Evolutionary conservation across 2,113 vertebrate species (phyloP).

Genomic region (Melanostigma gelatinosum): DNA sequence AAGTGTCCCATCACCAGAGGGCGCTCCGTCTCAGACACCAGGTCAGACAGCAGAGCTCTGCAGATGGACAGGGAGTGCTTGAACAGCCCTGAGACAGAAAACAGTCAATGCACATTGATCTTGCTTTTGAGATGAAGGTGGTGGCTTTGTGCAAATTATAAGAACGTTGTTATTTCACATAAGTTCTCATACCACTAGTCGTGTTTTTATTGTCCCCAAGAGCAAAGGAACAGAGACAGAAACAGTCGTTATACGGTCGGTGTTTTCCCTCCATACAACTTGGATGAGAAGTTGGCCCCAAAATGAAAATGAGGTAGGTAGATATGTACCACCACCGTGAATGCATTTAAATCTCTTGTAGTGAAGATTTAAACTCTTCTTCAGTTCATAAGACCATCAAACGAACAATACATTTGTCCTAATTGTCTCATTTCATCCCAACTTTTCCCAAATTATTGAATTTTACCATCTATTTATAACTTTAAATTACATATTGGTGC

Average conservation of each 20-base stretch:
- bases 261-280: not conserved
- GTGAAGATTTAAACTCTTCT: not conserved
- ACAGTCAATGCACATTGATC: not conserved
- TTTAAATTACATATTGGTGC: not conserved
- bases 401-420: not conserved
- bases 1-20: conserved; percentile 93
- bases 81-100: conserved; percentile 89
- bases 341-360: not conserved
- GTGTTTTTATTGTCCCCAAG: not conserved
- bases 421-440: not conserved
- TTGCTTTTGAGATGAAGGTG: not conserved
- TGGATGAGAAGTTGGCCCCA: not conserved
- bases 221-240: not conserved
- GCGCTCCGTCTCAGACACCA: conserved; percentile 90
- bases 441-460: not conserved
- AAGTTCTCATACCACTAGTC: not conserved
- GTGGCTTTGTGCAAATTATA: not conserved
- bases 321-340: not conserved
- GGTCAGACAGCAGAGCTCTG: conserved; percentile 93
- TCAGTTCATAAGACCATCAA: not conserved
- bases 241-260: no score
- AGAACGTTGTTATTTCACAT: not conserved
- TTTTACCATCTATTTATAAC: not conserved
- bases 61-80: conserved; percentile 96
- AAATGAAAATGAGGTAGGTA: not conserved